These are phyloP conservation scores for Plemyria rubiginata DNA, from an alignment of 2,888 invertebrate genomes.

Conservation along the genomic window DNA sequence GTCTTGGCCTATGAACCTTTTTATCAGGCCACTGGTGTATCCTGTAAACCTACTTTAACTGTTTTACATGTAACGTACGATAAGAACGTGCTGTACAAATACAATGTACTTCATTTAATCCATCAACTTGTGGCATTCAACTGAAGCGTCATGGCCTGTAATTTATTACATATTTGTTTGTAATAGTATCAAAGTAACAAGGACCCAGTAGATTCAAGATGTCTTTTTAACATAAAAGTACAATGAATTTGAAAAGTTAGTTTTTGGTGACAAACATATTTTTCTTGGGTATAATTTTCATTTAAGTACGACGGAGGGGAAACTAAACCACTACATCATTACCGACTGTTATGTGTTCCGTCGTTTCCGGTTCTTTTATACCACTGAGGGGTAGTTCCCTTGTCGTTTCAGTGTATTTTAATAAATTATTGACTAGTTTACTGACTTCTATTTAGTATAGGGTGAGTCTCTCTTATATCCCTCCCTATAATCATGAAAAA, in stretches of 20 bases:
- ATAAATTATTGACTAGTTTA: slow-evolving; percentile 41
- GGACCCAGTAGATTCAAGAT: too few relatives aligned
- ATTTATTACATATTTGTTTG: not conserved
- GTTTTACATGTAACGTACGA: too few relatives aligned
- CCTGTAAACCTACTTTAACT: too few relatives aligned
- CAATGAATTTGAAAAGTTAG: slow-evolving; percentile 33
- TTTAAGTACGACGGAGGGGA: slow-evolving; percentile 46
- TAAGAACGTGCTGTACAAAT: too few relatives aligned
- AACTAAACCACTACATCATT: slow-evolving; percentile 56
- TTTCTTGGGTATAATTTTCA: slow-evolving; percentile 50
- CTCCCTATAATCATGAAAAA: not conserved
- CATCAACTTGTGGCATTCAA: too few relatives aligned
- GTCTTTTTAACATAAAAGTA: slow-evolving; percentile 35
- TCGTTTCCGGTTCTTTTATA: slow-evolving; percentile 27
- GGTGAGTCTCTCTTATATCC: too few relatives aligned
- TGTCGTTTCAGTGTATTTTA: slow-evolving; percentile 38
- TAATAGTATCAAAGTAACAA: not conserved
- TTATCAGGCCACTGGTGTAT: too few relatives aligned
- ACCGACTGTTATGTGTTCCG: slow-evolving; percentile 35
- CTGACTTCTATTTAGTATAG: slow-evolving; percentile 33
- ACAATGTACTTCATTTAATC: too few relatives aligned
- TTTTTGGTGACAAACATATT: slow-evolving; percentile 38
- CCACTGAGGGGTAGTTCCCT: slow-evolving; percentile 46
- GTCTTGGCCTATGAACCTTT: too few relatives aligned
- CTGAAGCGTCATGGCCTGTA: too few relatives aligned